Evolutionary conservation across 2,797 vertebrate genomes (phyloP).

Genomic region (Cyclopterus lumpus): DNA sequence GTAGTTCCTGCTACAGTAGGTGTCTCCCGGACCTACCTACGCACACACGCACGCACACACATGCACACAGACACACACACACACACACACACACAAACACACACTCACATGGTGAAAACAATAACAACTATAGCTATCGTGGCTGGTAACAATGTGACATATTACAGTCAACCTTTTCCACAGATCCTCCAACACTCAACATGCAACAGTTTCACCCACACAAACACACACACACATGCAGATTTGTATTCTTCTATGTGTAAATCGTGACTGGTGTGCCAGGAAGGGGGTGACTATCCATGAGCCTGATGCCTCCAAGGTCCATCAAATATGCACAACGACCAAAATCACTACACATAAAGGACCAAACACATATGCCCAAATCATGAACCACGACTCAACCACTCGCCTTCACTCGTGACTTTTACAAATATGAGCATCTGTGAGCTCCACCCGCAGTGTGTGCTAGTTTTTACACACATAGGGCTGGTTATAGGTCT

Average conservation of each 20-base stretch:
- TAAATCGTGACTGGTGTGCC: conserved; percentile 43
- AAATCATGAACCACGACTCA: not conserved
- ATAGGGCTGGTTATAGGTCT: not conserved
- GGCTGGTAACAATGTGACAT: not conserved
- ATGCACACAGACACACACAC: not conserved
- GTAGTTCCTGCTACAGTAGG: not conserved
- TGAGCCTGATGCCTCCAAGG: conserved; percentile 28
- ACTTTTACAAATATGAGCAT: not conserved
- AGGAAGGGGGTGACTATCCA: conserved; percentile 17
- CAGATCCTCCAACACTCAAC: conserved; percentile 24
- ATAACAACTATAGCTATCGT: not conserved
- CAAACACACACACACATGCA: conserved; percentile 31
- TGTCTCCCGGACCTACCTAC: not conserved
- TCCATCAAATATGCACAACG: conserved; percentile 37
- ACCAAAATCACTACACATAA: conserved; percentile 5
- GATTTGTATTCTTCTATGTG: conserved; percentile 48
- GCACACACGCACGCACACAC: not conserved
- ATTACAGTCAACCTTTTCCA: not conserved
- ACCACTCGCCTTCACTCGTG: not conserved
- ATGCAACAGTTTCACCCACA: conserved; percentile 29
- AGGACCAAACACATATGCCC: not conserved
- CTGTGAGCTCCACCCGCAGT: not conserved
- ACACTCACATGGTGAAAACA: not conserved
- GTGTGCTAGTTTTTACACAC: not conserved
- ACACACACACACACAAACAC: not conserved